These are phyloP conservation scores for Agriotes lineatus DNA, from an alignment of 2,888 invertebrate genomes.

Conservation along the genomic window DNA sequence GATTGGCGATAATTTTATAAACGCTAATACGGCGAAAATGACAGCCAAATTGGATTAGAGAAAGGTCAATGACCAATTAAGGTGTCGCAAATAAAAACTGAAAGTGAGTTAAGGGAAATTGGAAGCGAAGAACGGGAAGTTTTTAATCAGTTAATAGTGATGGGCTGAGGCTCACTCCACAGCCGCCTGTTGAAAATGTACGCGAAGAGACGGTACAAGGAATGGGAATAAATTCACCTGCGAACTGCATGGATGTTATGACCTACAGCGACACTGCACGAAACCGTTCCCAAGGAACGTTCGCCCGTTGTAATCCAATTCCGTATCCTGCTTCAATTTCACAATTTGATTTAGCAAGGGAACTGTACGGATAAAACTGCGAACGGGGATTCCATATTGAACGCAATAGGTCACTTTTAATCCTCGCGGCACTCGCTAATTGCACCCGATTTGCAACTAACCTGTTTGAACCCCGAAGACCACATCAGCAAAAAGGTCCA, in stretches of 20 bases:
- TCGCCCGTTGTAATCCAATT: slow-evolving; percentile 7
- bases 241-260: neutral
- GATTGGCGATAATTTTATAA: no score
- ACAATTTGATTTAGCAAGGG: neutral
- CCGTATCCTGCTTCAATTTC: neutral
- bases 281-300: slow-evolving; percentile 2
- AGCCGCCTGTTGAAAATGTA: neutral
- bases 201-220: neutral
- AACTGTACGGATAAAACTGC: neutral
- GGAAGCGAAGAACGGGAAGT: no score
- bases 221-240: neutral
- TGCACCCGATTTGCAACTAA: no score
- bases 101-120: no score
- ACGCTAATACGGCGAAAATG: no score
- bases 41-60: no score
- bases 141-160: no score
- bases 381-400: slow-evolving; percentile 15
- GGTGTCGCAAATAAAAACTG: no score
- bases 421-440: neutral
- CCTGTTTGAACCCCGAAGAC: no score
- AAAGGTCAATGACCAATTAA: no score
- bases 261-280: slow-evolving; percentile 20
- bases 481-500: no score
- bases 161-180: no score
- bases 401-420: neutral